These are phyloP conservation scores for Zingel zingel DNA, from an alignment of 2,113 vertebrate species.

Conservation along the genomic window DNA sequence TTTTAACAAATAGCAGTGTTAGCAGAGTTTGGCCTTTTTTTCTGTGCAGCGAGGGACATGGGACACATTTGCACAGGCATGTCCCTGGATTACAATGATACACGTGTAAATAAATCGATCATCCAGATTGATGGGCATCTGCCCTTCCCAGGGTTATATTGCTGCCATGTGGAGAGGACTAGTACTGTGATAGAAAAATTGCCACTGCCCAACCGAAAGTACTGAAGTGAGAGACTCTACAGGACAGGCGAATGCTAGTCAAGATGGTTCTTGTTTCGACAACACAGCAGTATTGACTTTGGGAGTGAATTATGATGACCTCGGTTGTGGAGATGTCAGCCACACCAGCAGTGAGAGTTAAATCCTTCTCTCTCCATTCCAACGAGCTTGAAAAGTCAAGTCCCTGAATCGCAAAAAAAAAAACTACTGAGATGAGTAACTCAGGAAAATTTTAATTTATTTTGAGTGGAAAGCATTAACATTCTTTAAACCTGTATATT, in stretches of 20 bases:
- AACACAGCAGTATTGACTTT: conserved; percentile 68
- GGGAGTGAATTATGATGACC: conserved; percentile 74
- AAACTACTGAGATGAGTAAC: background rate
- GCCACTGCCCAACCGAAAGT: background rate
- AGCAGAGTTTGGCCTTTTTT: background rate
- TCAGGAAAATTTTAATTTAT: too few species aligned
- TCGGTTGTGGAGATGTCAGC: conserved; percentile 59
- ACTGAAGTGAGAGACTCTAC: conserved; percentile 47
- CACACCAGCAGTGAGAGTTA: conserved; percentile 48
- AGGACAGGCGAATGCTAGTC: conserved; percentile 36
- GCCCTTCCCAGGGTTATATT: conserved; percentile 39
- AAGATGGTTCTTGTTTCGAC: conserved; percentile 58
- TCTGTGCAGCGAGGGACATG: background rate
- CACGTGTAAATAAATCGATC: conserved; percentile 32
- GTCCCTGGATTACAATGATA: conserved; percentile 19
- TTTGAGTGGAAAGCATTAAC: too few species aligned
- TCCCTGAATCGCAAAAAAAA: conserved; percentile 4
- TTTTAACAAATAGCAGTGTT: background rate
- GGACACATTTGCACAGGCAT: conserved; percentile 26
- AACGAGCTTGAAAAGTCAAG: conserved; percentile 29
- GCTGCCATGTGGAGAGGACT: conserved; percentile 51
- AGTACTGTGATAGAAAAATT: conserved; percentile 31
- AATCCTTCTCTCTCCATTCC: conserved; percentile 43
- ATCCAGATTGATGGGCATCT: conserved; percentile 40
- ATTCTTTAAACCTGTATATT: too few species aligned